phyloP scores from a whole-genome alignment of 2,113 vertebrate species.

The Ariopsis seemanni region DNA sequence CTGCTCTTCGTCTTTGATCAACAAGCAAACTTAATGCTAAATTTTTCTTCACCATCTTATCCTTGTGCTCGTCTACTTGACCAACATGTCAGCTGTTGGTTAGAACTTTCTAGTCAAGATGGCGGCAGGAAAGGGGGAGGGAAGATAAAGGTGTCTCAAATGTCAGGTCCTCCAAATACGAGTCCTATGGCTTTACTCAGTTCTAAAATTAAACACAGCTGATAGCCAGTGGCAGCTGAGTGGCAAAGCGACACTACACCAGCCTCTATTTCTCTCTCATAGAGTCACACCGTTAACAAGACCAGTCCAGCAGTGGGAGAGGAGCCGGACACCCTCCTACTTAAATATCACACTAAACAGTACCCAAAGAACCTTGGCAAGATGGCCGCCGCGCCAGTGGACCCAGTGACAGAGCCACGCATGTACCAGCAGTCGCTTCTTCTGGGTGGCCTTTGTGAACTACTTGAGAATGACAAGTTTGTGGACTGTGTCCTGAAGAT shows the following conservation, averaged over 20 bases:
- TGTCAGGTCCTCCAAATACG: conserved; percentile 68
- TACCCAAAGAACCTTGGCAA: conserved; percentile 64
- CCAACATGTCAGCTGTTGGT: conserved; percentile 64
- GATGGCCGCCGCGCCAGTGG: conserved; percentile 80
- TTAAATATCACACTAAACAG: conserved; percentile 40
- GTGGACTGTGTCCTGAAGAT: conserved; percentile 92
- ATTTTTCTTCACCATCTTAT: not conserved
- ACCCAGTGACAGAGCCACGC: conserved; percentile 86
- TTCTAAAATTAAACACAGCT: conserved; percentile 83
- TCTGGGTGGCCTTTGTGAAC: conserved; percentile 91
- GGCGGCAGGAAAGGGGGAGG: conserved; percentile 35
- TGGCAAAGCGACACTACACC: conserved; percentile 42
- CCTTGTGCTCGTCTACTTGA: conserved; percentile 7
- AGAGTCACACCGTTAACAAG: conserved; percentile 51
- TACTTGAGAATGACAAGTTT: conserved; percentile 91
- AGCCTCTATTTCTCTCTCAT: conserved; percentile 44
- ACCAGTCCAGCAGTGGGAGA: conserved; percentile 59
- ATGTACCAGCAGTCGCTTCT: conserved; percentile 97
- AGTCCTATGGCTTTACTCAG: conserved; percentile 67
- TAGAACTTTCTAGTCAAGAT: conserved; percentile 63
- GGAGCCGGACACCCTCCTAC: conserved; percentile 50
- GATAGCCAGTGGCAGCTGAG: conserved; percentile 74
- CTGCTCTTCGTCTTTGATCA: not conserved
- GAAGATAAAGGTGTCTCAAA: conserved; percentile 52
- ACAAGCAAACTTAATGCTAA: not conserved